Evolutionary conservation across 2,797 vertebrate species (phyloP).

Genomic region (Varecia variegata): DNA sequence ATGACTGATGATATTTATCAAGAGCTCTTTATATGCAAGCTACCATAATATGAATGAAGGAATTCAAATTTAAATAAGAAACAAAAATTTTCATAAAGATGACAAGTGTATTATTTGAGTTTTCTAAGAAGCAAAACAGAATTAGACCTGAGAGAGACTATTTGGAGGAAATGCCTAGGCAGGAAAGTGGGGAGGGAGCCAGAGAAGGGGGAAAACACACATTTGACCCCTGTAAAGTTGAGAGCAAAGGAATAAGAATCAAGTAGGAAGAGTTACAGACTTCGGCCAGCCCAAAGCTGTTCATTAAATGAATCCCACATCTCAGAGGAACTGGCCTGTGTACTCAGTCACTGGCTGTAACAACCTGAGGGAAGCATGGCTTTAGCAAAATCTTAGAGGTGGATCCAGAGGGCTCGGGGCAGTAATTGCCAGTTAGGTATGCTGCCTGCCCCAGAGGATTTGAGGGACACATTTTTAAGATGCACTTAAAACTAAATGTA

Average conservation of each 20-base stretch:
- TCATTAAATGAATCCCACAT: background rate
- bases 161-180: background rate
- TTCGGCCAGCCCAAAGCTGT: too few species aligned
- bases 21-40: background rate
- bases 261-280: background rate
- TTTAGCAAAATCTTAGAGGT: background rate
- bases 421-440: too few species aligned
- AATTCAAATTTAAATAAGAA: background rate
- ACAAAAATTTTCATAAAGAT: background rate
- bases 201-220: background rate
- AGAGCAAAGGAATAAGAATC: background rate
- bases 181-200: background rate
- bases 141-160: background rate
- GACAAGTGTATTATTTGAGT: background rate
- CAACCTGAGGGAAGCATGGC: background rate
- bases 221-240: background rate
- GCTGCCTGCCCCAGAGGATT: background rate
- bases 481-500: background rate
- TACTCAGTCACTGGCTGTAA: background rate
- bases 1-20: background rate
- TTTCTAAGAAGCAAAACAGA: background rate
- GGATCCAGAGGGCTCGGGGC: background rate
- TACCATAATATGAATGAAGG: background rate
- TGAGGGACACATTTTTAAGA: background rate
- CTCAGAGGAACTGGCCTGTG: background rate